Evolutionary conservation across 2,888 invertebrate genomes (phyloP).

Genomic region (Acleris laterana): DNA sequence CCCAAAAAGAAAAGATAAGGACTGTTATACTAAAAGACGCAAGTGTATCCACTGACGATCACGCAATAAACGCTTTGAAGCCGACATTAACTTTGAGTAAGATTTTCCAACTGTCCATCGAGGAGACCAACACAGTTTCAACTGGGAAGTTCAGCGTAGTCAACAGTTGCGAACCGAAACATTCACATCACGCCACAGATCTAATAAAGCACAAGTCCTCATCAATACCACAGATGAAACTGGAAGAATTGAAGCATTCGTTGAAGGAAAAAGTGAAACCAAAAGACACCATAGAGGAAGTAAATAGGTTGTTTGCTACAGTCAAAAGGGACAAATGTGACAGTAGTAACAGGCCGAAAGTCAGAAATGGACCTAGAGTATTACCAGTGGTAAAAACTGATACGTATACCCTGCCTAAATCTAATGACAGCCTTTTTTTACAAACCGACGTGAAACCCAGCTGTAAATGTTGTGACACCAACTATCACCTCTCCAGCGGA

Average conservation of each 20-base stretch:
- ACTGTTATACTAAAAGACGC: conserved; percentile 58
- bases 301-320: conserved; percentile 74
- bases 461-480: conserved; percentile 57
- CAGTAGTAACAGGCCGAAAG: conserved; percentile 60
- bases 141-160: conserved; percentile 58
- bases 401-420: conserved; percentile 5
- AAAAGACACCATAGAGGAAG: conserved; percentile 70
- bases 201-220: conserved; percentile 68
- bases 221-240: conserved; percentile 76
- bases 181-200: conserved; percentile 50
- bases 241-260: conserved; percentile 69
- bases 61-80: conserved; percentile 27
- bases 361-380: conserved; percentile 68
- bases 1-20: conserved; percentile 44
- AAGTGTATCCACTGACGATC: conserved; percentile 55
- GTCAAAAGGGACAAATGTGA: conserved; percentile 53
- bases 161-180: conserved; percentile 55
- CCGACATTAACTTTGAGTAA: conserved; percentile 52
- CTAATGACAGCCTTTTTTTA: conserved; percentile 29
- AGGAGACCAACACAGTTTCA: conserved; percentile 44
- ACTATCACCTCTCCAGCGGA: conserved; percentile 61
- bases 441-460: conserved; percentile 28
- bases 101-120: conserved; percentile 60
- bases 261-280: conserved; percentile 65
- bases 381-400: conserved; percentile 68